These are phyloP conservation scores for Carassius auratus DNA, from an alignment of 2,113 vertebrate genomes.

Conservation along the genomic window DNA sequence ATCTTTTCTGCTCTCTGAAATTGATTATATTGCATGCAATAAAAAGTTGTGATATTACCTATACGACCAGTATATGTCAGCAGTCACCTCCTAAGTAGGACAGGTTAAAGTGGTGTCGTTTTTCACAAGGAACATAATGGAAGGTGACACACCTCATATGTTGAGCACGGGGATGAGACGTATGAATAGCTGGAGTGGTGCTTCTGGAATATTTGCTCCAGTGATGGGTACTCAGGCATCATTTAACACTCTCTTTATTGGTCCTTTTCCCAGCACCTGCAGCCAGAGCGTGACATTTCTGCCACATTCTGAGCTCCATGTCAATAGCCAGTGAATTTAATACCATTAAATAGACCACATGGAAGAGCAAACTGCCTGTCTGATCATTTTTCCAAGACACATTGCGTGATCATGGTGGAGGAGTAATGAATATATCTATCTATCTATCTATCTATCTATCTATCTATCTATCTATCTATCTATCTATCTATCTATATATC, in stretches of 20 bases:
- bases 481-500: too few species aligned
- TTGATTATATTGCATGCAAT: conserved; percentile 27
- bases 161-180: conserved; percentile 25
- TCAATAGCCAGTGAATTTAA: conserved; percentile 46
- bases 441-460: too few species aligned
- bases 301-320: conserved; percentile 25
- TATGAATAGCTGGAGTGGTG: conserved; percentile 9
- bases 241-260: conserved; percentile 44
- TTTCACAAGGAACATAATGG: conserved; percentile 35
- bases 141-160: conserved; percentile 39
- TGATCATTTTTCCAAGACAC: conserved; percentile 22
- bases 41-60: conserved; percentile 27
- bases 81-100: conserved; percentile 5
- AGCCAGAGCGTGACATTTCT: conserved; percentile 45
- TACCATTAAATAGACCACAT: conserved; percentile 35
- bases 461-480: too few species aligned
- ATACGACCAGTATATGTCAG: conserved; percentile 11
- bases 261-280: conserved; percentile 44
- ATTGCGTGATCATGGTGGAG: neutral
- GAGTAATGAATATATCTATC: too few species aligned
- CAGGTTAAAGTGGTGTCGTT: conserved; percentile 41
- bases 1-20: neutral
- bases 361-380: conserved; percentile 37
- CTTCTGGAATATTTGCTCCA: conserved; percentile 43
- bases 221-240: conserved; percentile 40